phyloP scores from a whole-genome alignment of 2,888 invertebrate species.

The Drosophila ustulata region DNA sequence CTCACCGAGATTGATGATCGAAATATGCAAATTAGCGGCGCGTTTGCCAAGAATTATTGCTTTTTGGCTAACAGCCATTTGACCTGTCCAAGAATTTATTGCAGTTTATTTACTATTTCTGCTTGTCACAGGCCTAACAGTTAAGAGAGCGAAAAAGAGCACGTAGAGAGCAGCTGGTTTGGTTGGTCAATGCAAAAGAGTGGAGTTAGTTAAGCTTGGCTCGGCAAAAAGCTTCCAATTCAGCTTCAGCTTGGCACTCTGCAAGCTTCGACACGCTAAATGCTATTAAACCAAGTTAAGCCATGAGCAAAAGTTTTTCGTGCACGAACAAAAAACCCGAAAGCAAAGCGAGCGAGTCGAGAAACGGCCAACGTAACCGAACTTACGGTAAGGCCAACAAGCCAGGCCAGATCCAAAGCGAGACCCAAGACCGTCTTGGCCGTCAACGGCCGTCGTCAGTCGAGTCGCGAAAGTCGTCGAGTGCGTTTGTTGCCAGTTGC shows the following conservation, averaged over 20 bases:
- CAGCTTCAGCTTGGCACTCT: conserved; percentile 33
- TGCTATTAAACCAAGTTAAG: conserved; percentile 72
- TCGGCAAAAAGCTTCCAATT: conserved; percentile 36
- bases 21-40: conserved; percentile 57
- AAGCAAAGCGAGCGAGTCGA: conserved; percentile 31
- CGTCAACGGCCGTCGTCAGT: conserved; percentile 76
- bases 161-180: conserved; percentile 9
- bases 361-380: conserved; percentile 77
- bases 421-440: conserved; percentile 62
- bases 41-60: conserved; percentile 39
- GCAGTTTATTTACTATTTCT: neutral
- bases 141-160: conserved; percentile 36
- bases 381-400: conserved; percentile 72
- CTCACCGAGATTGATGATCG: conserved; percentile 61
- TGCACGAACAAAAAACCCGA: conserved; percentile 47
- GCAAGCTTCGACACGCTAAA: conserved; percentile 69
- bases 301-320: conserved; percentile 71
- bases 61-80: conserved; percentile 41
- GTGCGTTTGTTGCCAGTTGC: conserved; percentile 82
- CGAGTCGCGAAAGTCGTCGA: conserved; percentile 85
- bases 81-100: conserved; percentile 28
- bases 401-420: conserved; percentile 34
- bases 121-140: conserved; percentile 6
- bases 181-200: conserved; percentile 18
- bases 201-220: conserved; percentile 25